These are phyloP conservation scores for Cairina moschata DNA, from an alignment of 2,113 vertebrate species.

Conservation along the genomic window DNA sequence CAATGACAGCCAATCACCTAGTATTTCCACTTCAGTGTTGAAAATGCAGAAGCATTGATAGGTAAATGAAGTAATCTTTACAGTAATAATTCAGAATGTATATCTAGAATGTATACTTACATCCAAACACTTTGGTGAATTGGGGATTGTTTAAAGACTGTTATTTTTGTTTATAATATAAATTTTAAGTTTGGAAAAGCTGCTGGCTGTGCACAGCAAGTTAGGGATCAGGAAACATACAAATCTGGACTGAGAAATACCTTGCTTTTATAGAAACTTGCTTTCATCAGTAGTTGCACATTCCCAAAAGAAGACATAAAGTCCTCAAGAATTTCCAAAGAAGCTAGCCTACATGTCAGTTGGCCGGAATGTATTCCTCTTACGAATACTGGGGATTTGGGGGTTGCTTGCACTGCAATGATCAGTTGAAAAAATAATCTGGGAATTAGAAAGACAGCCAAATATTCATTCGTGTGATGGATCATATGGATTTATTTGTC, in stretches of 20 bases:
- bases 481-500: background rate
- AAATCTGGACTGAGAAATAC: conserved; percentile 1
- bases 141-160: background rate
- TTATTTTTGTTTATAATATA: background rate
- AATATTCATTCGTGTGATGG: background rate
- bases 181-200: background rate
- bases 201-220: background rate
- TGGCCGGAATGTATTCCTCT: background rate
- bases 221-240: background rate
- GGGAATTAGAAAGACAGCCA: background rate
- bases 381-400: background rate
- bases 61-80: background rate
- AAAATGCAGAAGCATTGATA: background rate
- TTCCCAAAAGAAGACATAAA: background rate
- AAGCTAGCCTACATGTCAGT: background rate
- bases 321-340: background rate
- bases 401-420: background rate
- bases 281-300: background rate
- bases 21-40: background rate
- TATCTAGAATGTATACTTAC: background rate
- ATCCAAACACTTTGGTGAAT: background rate
- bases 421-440: background rate
- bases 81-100: background rate
- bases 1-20: background rate
- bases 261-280: background rate